These are phyloP conservation scores for Eupithecia centaureata DNA, from an alignment of 2,888 invertebrate genomes.

Conservation along the genomic window DNA sequence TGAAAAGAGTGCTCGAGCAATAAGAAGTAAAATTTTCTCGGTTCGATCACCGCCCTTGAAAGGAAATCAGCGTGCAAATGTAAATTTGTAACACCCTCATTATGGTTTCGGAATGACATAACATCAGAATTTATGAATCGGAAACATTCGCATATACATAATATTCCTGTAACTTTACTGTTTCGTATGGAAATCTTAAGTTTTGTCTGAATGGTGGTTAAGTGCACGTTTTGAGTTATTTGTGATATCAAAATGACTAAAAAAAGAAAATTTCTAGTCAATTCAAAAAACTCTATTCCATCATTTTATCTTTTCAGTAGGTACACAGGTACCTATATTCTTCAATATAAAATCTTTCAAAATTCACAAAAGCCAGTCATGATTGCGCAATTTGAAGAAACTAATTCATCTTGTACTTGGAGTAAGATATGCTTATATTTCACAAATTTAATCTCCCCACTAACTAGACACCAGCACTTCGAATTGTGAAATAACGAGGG, in stretches of 20 bases:
- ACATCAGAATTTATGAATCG: slow-evolving; percentile 25
- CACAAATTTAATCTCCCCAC: slow-evolving; percentile 16
- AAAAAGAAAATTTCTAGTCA: not conserved
- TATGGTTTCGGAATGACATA: slow-evolving; percentile 15
- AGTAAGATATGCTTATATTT: not conserved
- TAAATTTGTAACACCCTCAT: slow-evolving; percentile 16
- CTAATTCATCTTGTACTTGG: not conserved
- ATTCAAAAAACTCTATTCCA: not conserved
- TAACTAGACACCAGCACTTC: slow-evolving; percentile 19
- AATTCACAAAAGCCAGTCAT: not conserved
- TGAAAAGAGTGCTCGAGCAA: not conserved
- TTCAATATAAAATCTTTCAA: no score
- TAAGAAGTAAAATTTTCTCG: slow-evolving; percentile 11
- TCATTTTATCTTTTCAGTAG: not conserved
- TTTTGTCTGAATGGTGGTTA: not conserved
- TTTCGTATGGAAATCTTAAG: slow-evolving; percentile 9
- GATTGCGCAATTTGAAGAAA: not conserved
- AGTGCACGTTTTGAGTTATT: not conserved
- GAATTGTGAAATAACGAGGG: slow-evolving; percentile 56
- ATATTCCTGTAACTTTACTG: slow-evolving; percentile 12
- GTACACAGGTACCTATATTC: not conserved
- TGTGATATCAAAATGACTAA: not conserved
- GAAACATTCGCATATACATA: slow-evolving; percentile 17
- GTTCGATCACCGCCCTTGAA: slow-evolving; percentile 16
- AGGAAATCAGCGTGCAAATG: slow-evolving; percentile 12